Base-by-base conservation (phyloP, 2,888 invertebrate genomes). In the Neoascia interrupta region DNA sequence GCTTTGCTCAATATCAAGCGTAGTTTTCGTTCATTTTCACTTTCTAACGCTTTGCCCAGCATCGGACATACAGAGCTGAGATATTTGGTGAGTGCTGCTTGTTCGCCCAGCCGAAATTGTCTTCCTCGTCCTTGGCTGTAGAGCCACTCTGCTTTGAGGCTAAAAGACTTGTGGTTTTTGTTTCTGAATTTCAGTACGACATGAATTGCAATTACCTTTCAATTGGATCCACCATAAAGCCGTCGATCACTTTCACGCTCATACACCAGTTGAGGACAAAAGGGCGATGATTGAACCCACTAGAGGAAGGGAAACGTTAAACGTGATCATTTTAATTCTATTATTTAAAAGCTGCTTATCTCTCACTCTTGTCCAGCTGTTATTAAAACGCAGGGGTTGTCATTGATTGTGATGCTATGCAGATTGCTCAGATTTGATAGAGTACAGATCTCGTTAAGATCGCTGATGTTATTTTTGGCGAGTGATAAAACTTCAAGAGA, bases 221-320 rank as follows among this genome's bases (percentile, higher is more conserved):
- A 83, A 96, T 94, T 66, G 97, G 95, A 87, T 95, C 95, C 81
- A 97, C 95, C 47, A 94, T 92, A 87, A 94, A 95, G 10, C 97
- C 97, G 88, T 97, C 97, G 56, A 97, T 94, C 13, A 94, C 92
- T 87, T 95, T 94, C 23, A 97, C 92, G 85, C 92, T 94, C 91
- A 96, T 92, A 87, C 96, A 96, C 97, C 97, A 97, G 89, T 97
- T 97, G 72, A 97, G 92, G 75, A 97, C 92, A 90, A 96, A 97
- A 31, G 97, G 97, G 68, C 97, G 93, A 89, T 97, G 96, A 89
- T 96, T 96, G 88, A 95, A 97, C 34, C 95, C 95, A 88, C 96
- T 96, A 36, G 89, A 81, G 39, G 5, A 47, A 60, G 1, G n/a
- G 1, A 36, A 10, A 54, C 5, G 36, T 41, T 18, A 36, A 5